Evolutionary conservation across 2,797 vertebrate species (phyloP), one percentile per base, ranked within the genome.

Genomic region (Muscicapa striata): DNA sequence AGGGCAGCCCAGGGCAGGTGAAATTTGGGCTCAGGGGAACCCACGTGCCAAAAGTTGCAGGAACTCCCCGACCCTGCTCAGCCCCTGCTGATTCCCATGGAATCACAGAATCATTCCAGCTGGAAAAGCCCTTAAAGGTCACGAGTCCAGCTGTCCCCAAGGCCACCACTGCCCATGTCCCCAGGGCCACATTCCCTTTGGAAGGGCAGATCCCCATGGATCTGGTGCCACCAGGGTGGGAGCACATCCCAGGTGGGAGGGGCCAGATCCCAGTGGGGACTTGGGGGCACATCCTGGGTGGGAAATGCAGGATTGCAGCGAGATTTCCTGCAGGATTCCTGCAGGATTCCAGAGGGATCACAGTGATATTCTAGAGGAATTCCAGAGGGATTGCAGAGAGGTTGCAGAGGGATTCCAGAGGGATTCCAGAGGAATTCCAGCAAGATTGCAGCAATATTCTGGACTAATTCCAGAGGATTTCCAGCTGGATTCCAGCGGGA

Each of bases 1-100:
- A 2, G 2, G 43, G 19, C 43, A 45, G 43, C 34, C 34, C 34
- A 34, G 34, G 34, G 34, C 34, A 34, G 34, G n/a, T 5, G 75
- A 13, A 29, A 4, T 32, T 27, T 27, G 63, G 16, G 7, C 6
- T 10, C 29, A 2, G 43, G 51, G 24, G 15, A 59, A 21, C 23
- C 45, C 7, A 11, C 1, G 0, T 4, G 7, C 18, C 11, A 6
- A 20, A 23, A 3, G 0, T 8, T 34, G 23, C 8, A 1, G 63
- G 52, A 27, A 5, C 16, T 45, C 5, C 9, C 1, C 8, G 19
- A 6, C 6, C 13, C 40, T 45, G 45, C 45, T 45, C 20, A 45
- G 45, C 45, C 45, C 45, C 45, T 10, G 24, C 1, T 2, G 27
- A 20, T 11, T 22, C 30, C 17, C 38, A 1, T 2, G 68, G 45